Conservation (phyloP, 2,113 vertebrate genomes). For the Chaetops frenatus region DNA sequence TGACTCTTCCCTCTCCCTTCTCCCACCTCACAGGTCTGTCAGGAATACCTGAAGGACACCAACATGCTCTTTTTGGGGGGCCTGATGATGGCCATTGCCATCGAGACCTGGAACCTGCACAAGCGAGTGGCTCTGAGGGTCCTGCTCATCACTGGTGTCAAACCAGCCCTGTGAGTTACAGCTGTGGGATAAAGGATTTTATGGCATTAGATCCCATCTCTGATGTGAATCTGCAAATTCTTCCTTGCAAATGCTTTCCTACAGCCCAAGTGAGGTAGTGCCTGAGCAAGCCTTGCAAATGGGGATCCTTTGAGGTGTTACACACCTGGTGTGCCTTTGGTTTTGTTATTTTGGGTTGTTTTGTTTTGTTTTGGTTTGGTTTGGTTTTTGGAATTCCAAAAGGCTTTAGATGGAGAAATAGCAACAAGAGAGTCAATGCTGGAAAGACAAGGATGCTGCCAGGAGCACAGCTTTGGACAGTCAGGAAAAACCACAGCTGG, state of each 20-base stretch:
- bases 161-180: slow-evolving; percentile 86
- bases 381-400: neutral
- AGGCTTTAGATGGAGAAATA: neutral
- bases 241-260: neutral
- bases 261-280: neutral
- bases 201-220: neutral
- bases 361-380: neutral
- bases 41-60: slow-evolving; percentile 85
- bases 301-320: neutral
- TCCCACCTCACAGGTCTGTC: slow-evolving; percentile 73
- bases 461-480: neutral
- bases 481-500: neutral
- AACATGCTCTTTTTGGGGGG: slow-evolving; percentile 91
- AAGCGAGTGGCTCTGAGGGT: slow-evolving; percentile 86
- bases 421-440: neutral
- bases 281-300: neutral
- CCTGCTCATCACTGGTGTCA: slow-evolving; percentile 82
- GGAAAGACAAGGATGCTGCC: neutral
- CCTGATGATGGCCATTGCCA: slow-evolving; percentile 84
- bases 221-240: neutral
- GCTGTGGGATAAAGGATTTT: neutral
- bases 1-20: neutral
- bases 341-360: no score
- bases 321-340: neutral
- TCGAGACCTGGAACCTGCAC: slow-evolving; percentile 88